Evolutionary conservation across 1,140 invertebrate species (phyloP).

Genomic region (Bactericera cockerelli): DNA sequence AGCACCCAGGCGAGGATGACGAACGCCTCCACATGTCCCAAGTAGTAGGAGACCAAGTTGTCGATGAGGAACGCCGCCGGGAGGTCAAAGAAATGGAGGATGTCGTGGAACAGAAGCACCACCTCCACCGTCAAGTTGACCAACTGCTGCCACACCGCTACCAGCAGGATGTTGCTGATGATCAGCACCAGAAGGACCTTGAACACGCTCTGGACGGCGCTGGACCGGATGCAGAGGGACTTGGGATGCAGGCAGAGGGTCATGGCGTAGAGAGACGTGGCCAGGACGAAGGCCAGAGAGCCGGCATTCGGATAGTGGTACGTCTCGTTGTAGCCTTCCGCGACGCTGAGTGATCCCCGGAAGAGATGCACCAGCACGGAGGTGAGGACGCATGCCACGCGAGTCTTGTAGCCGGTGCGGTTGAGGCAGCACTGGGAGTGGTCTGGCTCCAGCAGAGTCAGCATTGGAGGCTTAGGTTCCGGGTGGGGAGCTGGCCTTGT

Average conservation of each 20-base stretch:
- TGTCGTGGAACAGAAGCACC: background rate
- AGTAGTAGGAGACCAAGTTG: background rate
- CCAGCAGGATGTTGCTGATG: background rate
- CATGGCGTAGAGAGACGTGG: background rate
- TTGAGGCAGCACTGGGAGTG: slow-evolving; percentile 3
- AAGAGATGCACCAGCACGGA: background rate
- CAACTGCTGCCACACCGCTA: background rate
- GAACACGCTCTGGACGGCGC: background rate
- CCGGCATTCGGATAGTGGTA: background rate
- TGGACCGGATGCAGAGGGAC: background rate
- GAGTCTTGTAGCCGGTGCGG: background rate
- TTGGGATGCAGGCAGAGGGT: slow-evolving; percentile 2
- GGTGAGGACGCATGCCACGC: background rate
- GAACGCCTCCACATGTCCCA: background rate
- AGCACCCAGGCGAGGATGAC: background rate
- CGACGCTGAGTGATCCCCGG: background rate
- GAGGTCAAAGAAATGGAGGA: background rate
- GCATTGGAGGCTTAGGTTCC: too few species aligned
- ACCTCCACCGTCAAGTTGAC: background rate
- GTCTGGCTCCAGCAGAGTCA: background rate
- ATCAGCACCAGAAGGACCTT: background rate
- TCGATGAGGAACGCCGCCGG: background rate
- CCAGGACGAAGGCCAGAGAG: background rate
- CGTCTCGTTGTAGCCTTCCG: background rate
- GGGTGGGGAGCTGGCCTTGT: too few species aligned